Evolutionary conservation across 2,113 vertebrate species (phyloP), one percentile per base, ranked within the genome.

Genomic region (Camelus bactrianus): DNA sequence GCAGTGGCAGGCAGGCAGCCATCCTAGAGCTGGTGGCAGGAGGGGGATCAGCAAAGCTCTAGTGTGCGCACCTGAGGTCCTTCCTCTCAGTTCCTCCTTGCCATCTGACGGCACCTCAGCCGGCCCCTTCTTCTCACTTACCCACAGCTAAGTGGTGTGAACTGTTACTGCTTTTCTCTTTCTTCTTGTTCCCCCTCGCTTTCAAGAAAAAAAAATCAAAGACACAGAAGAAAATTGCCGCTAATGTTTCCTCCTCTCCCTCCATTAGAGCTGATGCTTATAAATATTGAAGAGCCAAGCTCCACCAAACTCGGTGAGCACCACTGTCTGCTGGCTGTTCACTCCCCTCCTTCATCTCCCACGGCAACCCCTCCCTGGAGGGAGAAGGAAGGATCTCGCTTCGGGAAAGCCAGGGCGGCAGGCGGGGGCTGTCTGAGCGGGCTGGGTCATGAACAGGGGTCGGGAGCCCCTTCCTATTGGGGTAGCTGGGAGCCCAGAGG

Each of bases 211-310:
- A 72, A 70, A 72, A 50, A 15, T 16, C 42, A 46, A 88, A 96
- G 15, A 67, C 76, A 93, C 24, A 89, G 38, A 83, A 70, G 72
- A 77, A 97, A 97, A 93, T 88, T 83, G 85, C n/a, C 67, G 20
- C 85, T 96, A 86, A 95, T 58, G 42, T 89, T 89, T 48, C 58
- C 19, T 89, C 67, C 38, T 32, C 35, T 94, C 58, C 76, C 89
- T 85, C 75, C 93, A 70, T 94, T 70, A 90, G 86, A 93, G 72
- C 50, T 83, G 58, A 54, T 2, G 7, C 79, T 95, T 85, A 97
- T 91, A 93, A 97, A 94, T 95, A 94, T 75, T 86, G 92, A 97
- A 95, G 86, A 82, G 52, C 30, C 58, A 42, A 84, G 52, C 58
- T 76, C 82, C 0, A 7, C 86, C 90, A 70, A 46, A 77, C 91